Percentiles rank a stretch among this genome's conserved stretches.
Evolutionary conservation across 1,140 invertebrate genomes (phyloP).

Genomic region (Bombus cullumanus): DNA sequence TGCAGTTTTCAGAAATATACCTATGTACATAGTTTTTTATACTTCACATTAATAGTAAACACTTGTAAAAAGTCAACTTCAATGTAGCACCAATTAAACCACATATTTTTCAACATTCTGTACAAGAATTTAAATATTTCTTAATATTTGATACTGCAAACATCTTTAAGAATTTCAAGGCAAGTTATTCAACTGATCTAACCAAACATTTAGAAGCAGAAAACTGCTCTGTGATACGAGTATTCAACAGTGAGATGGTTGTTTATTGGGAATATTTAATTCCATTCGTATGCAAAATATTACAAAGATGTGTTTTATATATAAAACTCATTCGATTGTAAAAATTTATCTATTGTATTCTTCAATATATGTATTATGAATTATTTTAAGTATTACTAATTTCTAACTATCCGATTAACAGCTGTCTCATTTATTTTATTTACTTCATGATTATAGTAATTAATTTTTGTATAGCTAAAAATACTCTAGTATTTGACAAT

Average conservation of each 20-base stretch:
- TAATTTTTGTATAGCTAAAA: constrained; percentile 68
- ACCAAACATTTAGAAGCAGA: constrained; percentile 61
- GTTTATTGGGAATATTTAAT: constrained; percentile 47
- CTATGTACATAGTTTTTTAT: constrained; percentile 80
- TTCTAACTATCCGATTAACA: constrained; percentile 45
- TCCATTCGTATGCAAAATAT: constrained; percentile 10
- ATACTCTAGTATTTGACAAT: constrained; percentile 72
- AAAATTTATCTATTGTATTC: background rate
- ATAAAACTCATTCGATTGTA: constrained; percentile 6
- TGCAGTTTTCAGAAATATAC: constrained; percentile 53
- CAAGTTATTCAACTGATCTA: constrained; percentile 65
- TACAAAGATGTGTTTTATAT: constrained; percentile 1
- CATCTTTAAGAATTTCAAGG: constrained; percentile 67
- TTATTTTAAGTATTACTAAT: constrained; percentile 13
- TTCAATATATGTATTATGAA: constrained; percentile 18
- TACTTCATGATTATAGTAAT: constrained; percentile 66
- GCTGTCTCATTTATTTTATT: constrained; percentile 67
- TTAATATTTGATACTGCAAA: constrained; percentile 55
- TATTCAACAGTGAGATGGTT: constrained; percentile 70
- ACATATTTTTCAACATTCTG: constrained; percentile 49
- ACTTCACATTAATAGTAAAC: constrained; percentile 71
- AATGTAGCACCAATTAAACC: constrained; percentile 41
- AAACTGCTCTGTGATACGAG: constrained; percentile 75
- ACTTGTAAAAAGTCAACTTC: constrained; percentile 55
- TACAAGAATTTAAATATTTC: constrained; percentile 65